Conservation (phyloP, 2,797 vertebrate genomes). For the Momotus momota region DNA sequence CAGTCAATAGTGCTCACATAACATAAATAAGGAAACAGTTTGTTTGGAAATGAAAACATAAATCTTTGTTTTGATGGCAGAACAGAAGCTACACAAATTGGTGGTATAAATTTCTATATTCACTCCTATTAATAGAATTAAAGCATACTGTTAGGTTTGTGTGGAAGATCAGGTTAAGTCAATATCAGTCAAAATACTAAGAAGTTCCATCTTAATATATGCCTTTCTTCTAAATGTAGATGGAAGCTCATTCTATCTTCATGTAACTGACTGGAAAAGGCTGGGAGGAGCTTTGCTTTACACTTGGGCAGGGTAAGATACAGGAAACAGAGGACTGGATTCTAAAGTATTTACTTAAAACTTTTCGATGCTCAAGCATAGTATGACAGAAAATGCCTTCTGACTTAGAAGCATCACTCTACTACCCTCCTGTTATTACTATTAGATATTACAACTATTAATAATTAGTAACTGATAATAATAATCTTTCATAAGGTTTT, state of each 20-base stretch:
- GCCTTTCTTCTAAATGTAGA: neutral
- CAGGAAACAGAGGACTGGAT: neutral
- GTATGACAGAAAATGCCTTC: neutral
- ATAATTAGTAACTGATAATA: neutral
- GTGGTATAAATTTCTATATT: neutral
- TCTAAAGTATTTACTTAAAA: neutral
- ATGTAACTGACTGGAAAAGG: neutral
- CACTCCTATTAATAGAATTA: neutral
- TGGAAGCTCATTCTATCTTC: neutral
- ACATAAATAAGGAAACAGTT: neutral
- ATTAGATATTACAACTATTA: neutral
- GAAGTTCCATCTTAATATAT: neutral
- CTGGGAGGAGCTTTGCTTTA: neutral
- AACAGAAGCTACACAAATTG: neutral
- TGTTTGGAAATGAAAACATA: neutral
- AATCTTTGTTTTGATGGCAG: neutral
- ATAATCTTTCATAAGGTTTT: neutral
- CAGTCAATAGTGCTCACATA: neutral
- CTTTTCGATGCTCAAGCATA: neutral
- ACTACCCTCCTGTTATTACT: neutral
- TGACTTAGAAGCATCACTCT: neutral
- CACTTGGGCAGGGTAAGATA: neutral
- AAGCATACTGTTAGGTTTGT: neutral
- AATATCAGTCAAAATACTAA: neutral
- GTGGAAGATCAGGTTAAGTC: neutral